These are phyloP conservation scores for Drosophila erecta DNA, from an alignment of 1,140 invertebrate species.

Conservation along the genomic window DNA sequence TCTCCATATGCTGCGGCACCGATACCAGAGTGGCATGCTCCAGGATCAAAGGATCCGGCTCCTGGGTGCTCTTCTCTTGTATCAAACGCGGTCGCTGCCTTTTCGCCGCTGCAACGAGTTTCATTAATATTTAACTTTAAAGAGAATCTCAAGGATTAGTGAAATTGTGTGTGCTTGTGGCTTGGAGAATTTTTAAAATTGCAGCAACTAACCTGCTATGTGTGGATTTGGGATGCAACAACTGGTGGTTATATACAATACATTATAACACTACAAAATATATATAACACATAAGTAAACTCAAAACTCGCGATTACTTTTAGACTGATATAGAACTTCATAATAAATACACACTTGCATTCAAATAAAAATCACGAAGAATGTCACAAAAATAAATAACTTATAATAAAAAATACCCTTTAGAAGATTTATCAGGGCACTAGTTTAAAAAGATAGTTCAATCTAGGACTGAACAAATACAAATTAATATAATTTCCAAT, in stretches of 20 bases:
- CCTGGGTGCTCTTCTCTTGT: not conserved
- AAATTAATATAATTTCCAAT: not conserved
- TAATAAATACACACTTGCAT: slow-evolving; percentile 16
- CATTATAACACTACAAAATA: slow-evolving; percentile 23
- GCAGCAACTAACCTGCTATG: slow-evolving; percentile 42
- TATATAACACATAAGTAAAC: slow-evolving; percentile 14
- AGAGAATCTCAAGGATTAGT: slow-evolving; percentile 24
- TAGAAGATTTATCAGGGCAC: no score
- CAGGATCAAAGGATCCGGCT: slow-evolving; percentile 46
- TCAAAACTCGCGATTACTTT: slow-evolving; percentile 26
- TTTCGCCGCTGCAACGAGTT: slow-evolving; percentile 54
- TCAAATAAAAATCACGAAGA: slow-evolving; percentile 4
- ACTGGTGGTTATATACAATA: slow-evolving; percentile 38
- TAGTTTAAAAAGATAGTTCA: no score
- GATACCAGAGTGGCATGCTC: slow-evolving; percentile 50
- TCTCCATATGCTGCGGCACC: slow-evolving; percentile 56
- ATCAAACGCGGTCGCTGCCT: not conserved
- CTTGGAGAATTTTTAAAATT: slow-evolving; percentile 11
- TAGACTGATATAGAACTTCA: not conserved
- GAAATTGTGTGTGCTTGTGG: slow-evolving; percentile 13
- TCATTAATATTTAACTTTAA: slow-evolving; percentile 13
- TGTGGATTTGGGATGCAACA: slow-evolving; percentile 31
- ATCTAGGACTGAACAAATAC: no score
- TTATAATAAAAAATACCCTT: no score
- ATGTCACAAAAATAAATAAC: no score